These are phyloP conservation scores for Channa striata DNA, from an alignment of 2,797 vertebrate genomes.

Conservation along the genomic window DNA sequence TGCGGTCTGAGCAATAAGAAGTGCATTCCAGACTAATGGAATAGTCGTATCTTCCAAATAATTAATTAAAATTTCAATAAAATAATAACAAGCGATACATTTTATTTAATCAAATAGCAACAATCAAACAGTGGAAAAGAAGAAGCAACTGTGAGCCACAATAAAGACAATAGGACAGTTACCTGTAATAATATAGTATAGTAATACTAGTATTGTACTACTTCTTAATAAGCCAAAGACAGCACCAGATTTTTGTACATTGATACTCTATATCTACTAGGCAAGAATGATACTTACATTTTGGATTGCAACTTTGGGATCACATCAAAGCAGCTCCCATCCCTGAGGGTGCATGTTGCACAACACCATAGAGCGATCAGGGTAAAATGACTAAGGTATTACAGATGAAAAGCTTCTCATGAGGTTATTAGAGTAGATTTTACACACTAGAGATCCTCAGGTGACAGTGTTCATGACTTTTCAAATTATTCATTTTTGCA, in stretches of 20 bases:
- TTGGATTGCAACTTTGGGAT: conserved; percentile 28
- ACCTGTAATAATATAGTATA: not conserved
- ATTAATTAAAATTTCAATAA: too few relatives aligned
- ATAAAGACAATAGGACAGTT: not conserved
- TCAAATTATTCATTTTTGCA: conserved; percentile 53
- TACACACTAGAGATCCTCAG: conserved; percentile 58
- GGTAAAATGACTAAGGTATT: conserved; percentile 57
- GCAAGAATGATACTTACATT: conserved; percentile 33
- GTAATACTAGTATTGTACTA: not conserved
- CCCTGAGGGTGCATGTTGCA: conserved; percentile 41
- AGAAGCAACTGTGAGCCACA: not conserved
- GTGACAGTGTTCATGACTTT: conserved; percentile 61
- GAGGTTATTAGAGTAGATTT: conserved; percentile 69
- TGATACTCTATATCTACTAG: not conserved
- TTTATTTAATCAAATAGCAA: not conserved
- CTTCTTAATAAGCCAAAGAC: not conserved
- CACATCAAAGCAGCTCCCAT: conserved; percentile 26
- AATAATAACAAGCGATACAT: too few relatives aligned
- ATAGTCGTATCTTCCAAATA: conserved; percentile 31
- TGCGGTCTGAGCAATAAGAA: conserved; percentile 34
- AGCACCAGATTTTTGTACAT: conserved; percentile 4
- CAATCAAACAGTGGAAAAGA: not conserved
- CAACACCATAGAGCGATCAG: conserved; percentile 38
- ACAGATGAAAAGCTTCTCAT: conserved; percentile 46
- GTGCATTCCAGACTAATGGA: conserved; percentile 26